Conservation (phyloP, 2,113 vertebrate species). For the Henicopernis longicauda region DNA sequence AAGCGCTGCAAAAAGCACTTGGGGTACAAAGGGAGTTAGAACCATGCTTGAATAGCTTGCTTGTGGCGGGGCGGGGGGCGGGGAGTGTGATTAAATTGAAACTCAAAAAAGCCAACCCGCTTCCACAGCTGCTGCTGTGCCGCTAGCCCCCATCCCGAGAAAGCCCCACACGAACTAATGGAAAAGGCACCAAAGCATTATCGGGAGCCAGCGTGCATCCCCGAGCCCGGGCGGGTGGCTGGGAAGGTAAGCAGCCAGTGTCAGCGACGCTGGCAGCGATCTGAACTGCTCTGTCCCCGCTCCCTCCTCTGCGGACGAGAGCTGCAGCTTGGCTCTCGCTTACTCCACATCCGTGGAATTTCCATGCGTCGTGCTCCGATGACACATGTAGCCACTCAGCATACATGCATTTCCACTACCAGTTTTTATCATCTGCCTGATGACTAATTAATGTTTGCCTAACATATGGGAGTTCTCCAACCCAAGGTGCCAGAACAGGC, state of each 20-base stretch:
- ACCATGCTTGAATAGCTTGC: neutral
- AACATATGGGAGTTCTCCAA: rapidly evolving
- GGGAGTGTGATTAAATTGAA: neutral
- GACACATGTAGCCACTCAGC: neutral
- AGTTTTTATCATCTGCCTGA: neutral
- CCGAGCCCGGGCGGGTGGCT: neutral
- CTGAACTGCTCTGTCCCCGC: neutral
- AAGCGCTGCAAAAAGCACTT: neutral
- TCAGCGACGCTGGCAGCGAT: neutral
- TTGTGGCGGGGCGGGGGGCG: neutral
- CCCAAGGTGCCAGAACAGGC: neutral
- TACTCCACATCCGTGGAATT: neutral
- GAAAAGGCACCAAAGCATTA: neutral
- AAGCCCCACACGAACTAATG: rapidly evolving
- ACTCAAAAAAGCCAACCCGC: neutral
- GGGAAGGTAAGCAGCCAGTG: neutral
- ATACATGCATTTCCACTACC: neutral
- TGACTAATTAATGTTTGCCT: neutral
- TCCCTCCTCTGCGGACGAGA: rapidly evolving
- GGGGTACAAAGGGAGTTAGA: neutral
- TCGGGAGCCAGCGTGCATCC: rapidly evolving
- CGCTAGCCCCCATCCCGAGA: rapidly evolving
- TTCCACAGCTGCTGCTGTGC: neutral
- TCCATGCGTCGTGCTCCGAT: rapidly evolving
- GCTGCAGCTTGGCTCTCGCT: neutral